Conservation (phyloP, 2,113 vertebrate species). For the Lanius collurio region DNA sequence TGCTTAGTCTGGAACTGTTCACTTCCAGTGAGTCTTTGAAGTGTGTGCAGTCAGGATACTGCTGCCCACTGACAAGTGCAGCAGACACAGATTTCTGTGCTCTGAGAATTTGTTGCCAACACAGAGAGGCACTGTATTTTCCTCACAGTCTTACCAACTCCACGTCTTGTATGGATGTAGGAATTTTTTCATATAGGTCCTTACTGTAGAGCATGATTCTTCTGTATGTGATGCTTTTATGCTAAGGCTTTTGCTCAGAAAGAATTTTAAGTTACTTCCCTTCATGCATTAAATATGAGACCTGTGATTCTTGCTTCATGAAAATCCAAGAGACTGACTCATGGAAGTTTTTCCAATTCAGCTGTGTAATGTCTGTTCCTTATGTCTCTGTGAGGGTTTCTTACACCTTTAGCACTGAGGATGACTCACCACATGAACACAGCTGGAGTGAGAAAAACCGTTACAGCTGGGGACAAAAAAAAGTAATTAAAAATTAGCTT, state of each 20-base stretch:
- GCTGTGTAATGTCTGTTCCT: constrained; percentile 9
- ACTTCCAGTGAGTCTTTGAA: neutral
- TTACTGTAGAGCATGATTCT: neutral
- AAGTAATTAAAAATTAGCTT: neutral
- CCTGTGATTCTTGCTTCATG: neutral
- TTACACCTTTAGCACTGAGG: neutral
- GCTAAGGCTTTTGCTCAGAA: neutral
- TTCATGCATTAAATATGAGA: constrained; percentile 15
- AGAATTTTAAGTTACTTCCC: neutral
- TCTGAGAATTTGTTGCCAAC: neutral
- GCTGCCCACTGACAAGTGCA: neutral
- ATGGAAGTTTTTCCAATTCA: neutral
- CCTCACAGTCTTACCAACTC: neutral
- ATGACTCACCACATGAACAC: neutral
- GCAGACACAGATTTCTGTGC: neutral
- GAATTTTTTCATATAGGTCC: neutral
- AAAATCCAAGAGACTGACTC: neutral
- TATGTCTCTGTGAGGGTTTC: neutral
- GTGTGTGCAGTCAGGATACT: neutral
- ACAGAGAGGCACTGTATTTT: neutral
- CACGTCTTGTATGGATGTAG: neutral
- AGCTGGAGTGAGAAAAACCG: neutral
- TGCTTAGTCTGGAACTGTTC: neutral
- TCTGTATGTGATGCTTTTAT: neutral
- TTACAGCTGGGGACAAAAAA: neutral